A percentile compares a stretch with the other conserved stretches of the same genome.
Evolutionary conservation across 2,113 vertebrate genomes (phyloP).

Genomic region (Clarias batrachus): DNA sequence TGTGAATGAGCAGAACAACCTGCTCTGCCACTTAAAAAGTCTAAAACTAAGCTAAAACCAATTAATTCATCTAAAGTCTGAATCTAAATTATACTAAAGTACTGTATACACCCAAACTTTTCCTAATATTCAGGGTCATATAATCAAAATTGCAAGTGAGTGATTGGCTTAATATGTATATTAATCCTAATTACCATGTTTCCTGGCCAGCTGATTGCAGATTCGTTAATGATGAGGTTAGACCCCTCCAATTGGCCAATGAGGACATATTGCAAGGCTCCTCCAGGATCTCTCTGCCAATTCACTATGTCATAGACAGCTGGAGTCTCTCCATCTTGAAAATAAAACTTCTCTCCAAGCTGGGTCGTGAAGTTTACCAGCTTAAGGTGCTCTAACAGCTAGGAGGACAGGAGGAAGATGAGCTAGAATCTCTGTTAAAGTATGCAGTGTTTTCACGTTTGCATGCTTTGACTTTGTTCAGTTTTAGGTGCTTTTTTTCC

Average conservation of each 20-base stretch:
- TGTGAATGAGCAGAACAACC: too few species aligned
- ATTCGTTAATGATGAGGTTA: constrained; percentile 64
- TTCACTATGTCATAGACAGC: constrained; percentile 74
- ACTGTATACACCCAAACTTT: neutral
- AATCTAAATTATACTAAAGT: neutral
- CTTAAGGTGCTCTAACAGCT: constrained; percentile 71
- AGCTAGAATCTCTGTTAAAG: neutral
- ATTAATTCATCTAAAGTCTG: too few species aligned
- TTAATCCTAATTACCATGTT: constrained; percentile 34
- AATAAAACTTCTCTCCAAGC: constrained; percentile 66
- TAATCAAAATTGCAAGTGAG: neutral
- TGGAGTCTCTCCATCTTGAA: constrained; percentile 61
- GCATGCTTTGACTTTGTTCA: neutral
- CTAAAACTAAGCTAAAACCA: neutral
- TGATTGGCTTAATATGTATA: neutral
- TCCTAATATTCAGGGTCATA: neutral
- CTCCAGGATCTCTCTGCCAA: constrained; percentile 64
- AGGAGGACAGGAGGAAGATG: constrained; percentile 11
- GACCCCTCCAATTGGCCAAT: constrained; percentile 65
- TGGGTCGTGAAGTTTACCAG: constrained; percentile 67
- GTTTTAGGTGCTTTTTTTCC: neutral
- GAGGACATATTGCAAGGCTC: constrained; percentile 55
- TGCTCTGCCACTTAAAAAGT: too few species aligned
- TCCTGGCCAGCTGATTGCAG: constrained; percentile 64
- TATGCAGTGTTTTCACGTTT: neutral